Evolutionary conservation across 2,888 invertebrate species (phyloP), one percentile per base, ranked within the genome.

Genomic region (Lepidocyrtinus sp.): DNA sequence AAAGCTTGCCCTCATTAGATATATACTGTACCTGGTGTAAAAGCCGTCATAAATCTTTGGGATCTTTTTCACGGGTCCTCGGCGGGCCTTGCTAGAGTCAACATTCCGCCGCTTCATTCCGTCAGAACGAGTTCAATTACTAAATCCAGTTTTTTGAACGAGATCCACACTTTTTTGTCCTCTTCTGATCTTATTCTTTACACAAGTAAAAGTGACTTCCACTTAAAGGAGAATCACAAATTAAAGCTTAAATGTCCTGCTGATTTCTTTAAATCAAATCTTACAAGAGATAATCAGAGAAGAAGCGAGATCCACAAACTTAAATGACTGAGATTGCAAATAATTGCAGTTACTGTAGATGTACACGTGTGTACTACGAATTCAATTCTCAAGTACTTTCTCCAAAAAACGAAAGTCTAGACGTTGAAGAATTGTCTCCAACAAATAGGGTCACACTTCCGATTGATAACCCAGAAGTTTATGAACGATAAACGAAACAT

Each of bases 81-180:
- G 85, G 81, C 86, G 85, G 80, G 84, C 82, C 83, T 85, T 85
- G 75, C 82, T 85, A 59, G 83, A 81, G 80, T 86, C 85, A 72
- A 86, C 86, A 85, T 86, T 86, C 82, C 86, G 85, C 82, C 86
- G 85, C 86, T 86, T 86, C 86, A 86, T 86, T 82, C 85, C 83
- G 82, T 76, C 81, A 81, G 67, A 67, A 75, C 80, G 55, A 71
- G 71, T 55, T 71, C 75, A 71, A 19, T 75, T 80, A 67, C 80
- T 46, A 67, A 25, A 80, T 80, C 80, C 80, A 80, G 80, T 46
- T 70, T 80, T 80, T 67, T 80, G 50, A 17, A 50, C n/a, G 50
- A 50, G 50, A 50, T 50, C 17, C 2, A 12, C 50, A 50, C 50
- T n/a, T n/a, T n/a, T n/a, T n/a, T n/a, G 50, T 50, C 50, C 50